Evolutionary conservation across 2,888 invertebrate genomes (phyloP).

Genomic region (Camponotus fellah): DNA sequence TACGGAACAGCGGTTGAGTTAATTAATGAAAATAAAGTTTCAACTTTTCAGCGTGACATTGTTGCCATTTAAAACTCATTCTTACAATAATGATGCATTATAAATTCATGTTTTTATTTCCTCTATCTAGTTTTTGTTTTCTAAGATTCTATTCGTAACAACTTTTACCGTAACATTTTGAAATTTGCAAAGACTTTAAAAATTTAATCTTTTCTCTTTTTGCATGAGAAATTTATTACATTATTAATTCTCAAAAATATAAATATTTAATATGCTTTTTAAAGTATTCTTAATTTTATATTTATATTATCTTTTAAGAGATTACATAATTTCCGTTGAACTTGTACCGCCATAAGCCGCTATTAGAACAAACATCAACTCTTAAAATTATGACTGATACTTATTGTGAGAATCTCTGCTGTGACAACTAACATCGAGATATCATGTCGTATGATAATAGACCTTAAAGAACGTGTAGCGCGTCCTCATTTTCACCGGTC

Average conservation of each 20-base stretch:
- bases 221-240: background rate
- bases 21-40: slow-evolving; percentile 55
- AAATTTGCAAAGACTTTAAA: background rate
- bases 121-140: background rate
- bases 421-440: background rate
- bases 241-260: background rate
- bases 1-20: slow-evolving; percentile 48
- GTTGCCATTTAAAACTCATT: slow-evolving; percentile 20
- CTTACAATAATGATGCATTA: slow-evolving; percentile 16
- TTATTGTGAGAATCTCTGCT: background rate
- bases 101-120: background rate
- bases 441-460: slow-evolving; percentile 3
- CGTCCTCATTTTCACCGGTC: slow-evolving; percentile 28
- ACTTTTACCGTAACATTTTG: background rate
- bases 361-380: background rate
- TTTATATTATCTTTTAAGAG: background rate
- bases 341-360: background rate
- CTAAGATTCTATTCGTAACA: background rate
- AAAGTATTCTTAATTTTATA: background rate
- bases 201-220: background rate
- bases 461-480: slow-evolving; percentile 11
- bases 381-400: background rate
- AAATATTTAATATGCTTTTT: background rate
- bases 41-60: slow-evolving; percentile 29
- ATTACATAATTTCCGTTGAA: background rate